Evolutionary conservation across 2,113 vertebrate genomes (phyloP).

Genomic region (Forbesichthys papilliferus): DNA sequence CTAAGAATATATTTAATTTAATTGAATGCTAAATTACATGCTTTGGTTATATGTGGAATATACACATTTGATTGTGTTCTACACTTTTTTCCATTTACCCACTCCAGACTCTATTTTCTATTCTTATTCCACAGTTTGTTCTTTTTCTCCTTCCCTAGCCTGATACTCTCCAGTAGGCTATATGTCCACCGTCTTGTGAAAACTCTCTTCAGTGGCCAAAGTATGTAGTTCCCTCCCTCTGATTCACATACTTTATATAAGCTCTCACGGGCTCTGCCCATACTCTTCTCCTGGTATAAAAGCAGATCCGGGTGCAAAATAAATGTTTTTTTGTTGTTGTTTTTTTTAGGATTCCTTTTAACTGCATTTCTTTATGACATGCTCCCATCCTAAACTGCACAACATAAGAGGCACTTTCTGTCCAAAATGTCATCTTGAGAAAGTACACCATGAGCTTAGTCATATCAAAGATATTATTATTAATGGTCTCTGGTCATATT

Average conservation of each 20-base stretch:
- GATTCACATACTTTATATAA: constrained; percentile 9
- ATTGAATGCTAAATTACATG: too few species aligned
- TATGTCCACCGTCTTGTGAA: background rate
- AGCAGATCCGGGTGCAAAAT: background rate
- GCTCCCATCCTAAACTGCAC: too few species aligned
- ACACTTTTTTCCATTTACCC: constrained; percentile 16
- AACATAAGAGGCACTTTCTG: too few species aligned
- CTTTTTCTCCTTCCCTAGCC: constrained; percentile 1
- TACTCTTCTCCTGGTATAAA: background rate
- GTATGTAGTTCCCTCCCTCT: background rate
- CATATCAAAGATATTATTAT: too few species aligned
- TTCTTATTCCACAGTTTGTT: too few species aligned
- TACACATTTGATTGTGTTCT: background rate
- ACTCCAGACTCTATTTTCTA: background rate
- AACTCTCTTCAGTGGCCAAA: background rate
- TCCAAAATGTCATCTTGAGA: too few species aligned
- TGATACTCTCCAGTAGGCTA: background rate
- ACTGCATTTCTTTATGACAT: too few species aligned
- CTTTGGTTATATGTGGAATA: constrained; percentile 19
- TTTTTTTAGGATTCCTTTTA: too few species aligned
- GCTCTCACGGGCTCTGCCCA: background rate
- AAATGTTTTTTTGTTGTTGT: too few species aligned
- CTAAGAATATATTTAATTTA: too few species aligned
- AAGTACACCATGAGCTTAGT: too few species aligned
- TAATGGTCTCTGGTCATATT: too few species aligned